Conservation (phyloP, 2,888 invertebrate species). For the Vannuccia rotundouncinata region DNA sequence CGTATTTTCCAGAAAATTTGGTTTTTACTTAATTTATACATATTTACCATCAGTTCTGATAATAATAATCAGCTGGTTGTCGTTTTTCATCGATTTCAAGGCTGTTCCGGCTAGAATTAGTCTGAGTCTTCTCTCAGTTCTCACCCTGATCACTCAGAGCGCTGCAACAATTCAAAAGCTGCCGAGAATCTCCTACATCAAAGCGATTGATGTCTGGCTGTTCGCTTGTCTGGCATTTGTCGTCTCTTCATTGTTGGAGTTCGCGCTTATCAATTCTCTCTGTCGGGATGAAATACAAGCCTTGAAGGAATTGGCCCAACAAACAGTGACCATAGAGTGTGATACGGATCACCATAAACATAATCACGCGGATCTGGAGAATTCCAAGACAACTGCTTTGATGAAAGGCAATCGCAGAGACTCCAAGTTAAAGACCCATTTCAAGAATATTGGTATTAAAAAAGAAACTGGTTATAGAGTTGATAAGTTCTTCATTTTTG, state of each 20-base stretch:
- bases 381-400: neutral
- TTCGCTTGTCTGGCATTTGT: conserved; percentile 36
- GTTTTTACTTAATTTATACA: conserved; percentile 35
- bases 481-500: conserved; percentile 11
- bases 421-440: too few species aligned
- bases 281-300: neutral
- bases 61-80: conserved; percentile 27
- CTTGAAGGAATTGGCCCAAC: neutral
- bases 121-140: conserved; percentile 30
- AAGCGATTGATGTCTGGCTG: conserved; percentile 35
- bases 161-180: conserved; percentile 34
- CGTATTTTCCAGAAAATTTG: conserved; percentile 17
- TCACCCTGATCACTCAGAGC: conserved; percentile 33
- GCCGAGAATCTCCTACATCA: conserved; percentile 34
- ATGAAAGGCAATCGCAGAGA: neutral
- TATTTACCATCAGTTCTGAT: conserved; percentile 35
- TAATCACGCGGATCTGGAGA: neutral
- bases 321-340: neutral
- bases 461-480: neutral
- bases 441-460: too few species aligned
- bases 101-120: conserved; percentile 32
- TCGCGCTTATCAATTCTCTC: conserved; percentile 19
- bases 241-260: conserved; percentile 25
- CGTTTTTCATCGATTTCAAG: conserved; percentile 31
- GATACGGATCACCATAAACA: neutral